Conservation (phyloP, 2,888 invertebrate species). For the Eupithecia dodoneata region DNA sequence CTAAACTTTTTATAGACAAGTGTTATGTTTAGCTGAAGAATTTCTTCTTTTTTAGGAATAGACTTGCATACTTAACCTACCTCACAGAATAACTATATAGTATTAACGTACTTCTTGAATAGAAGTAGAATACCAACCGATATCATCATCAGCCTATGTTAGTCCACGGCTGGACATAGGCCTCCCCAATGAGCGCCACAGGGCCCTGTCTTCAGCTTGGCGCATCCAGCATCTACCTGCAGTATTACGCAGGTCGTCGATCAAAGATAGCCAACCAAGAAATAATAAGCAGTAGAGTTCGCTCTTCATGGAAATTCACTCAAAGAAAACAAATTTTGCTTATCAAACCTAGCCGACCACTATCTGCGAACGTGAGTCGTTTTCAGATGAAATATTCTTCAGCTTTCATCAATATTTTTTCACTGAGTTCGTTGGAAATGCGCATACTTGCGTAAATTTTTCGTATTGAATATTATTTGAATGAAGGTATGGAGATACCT, state of each 20-base stretch:
- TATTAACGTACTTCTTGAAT: too few relatives aligned
- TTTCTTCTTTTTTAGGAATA: background rate
- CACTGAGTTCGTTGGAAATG: background rate
- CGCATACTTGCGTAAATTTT: background rate
- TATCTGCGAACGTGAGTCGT: background rate
- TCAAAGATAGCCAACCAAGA: background rate
- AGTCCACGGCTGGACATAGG: too few relatives aligned
- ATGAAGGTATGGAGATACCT: too few relatives aligned
- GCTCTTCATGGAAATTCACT: background rate
- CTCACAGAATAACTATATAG: too few relatives aligned
- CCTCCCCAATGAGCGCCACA: too few relatives aligned
- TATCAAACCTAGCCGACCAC: background rate
- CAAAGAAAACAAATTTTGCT: background rate
- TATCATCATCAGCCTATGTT: too few relatives aligned
- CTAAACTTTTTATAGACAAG: background rate
- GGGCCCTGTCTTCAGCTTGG: too few relatives aligned
- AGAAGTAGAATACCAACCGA: too few relatives aligned
- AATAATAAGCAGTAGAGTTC: background rate
- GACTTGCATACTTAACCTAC: too few relatives aligned
- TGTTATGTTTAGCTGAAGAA: background rate
- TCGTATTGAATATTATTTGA: background rate
- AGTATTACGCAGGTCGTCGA: too few relatives aligned
- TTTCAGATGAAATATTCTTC: background rate
- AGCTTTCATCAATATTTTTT: background rate
- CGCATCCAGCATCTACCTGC: too few relatives aligned